Conservation (phyloP, 1,140 invertebrate species). For the Pachyrhynchus sulphureomaculatus region DNA sequence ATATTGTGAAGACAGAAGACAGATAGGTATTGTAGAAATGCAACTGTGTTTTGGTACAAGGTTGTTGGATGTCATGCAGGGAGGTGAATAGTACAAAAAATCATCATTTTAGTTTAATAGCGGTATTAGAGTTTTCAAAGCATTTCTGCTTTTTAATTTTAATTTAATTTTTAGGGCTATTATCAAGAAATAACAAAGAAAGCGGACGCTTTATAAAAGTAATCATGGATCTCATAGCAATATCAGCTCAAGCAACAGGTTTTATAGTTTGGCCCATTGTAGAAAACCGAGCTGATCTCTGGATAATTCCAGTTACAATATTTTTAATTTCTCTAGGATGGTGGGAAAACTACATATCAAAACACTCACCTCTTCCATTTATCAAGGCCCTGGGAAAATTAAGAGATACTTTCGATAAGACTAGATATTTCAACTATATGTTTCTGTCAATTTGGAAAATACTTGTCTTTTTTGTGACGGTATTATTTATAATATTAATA, state of each 20-base stretch:
- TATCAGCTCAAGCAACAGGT: slow-evolving; percentile 83
- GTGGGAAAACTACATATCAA: slow-evolving; percentile 96
- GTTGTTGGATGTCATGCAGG: too few species aligned
- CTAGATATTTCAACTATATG: slow-evolving; percentile 85
- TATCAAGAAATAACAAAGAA: slow-evolving; percentile 79
- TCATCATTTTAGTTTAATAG: too few species aligned
- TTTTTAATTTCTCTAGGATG: slow-evolving; percentile 87
- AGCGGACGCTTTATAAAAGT: slow-evolving; percentile 77
- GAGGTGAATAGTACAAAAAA: too few species aligned
- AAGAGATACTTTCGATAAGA: slow-evolving; percentile 76
- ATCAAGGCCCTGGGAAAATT: slow-evolving; percentile 78
- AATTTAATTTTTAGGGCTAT: slow-evolving; percentile 61
- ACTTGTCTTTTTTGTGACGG: slow-evolving; percentile 72
- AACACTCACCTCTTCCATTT: slow-evolving; percentile 75
- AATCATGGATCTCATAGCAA: slow-evolving; percentile 77
- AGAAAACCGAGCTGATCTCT: slow-evolving; percentile 67
- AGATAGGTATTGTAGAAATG: too few species aligned
- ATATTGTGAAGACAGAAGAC: too few species aligned
- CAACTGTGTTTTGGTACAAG: too few species aligned
- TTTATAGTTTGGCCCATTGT: slow-evolving; percentile 87
- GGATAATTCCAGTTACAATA: slow-evolving; percentile 81
- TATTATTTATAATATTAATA: slow-evolving; percentile 71
- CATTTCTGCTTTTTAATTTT: too few species aligned
- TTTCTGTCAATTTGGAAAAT: slow-evolving; percentile 91
- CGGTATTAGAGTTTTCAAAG: too few species aligned